phyloP scores from a whole-genome alignment of 2,888 invertebrate genomes.

The Cremastinae sp. region DNA sequence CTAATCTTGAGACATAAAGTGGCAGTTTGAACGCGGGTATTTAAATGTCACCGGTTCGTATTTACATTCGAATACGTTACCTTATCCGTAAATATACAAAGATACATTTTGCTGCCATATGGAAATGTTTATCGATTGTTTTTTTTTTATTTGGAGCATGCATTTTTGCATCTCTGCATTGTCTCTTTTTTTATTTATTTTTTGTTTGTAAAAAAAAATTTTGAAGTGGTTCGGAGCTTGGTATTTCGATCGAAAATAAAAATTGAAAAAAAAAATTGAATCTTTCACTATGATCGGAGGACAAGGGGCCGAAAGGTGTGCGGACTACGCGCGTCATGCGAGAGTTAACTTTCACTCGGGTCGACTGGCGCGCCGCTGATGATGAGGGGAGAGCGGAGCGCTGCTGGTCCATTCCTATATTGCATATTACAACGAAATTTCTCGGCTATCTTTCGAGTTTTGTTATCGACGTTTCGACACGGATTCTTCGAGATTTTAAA shows the following conservation, averaged over 20 bases:
- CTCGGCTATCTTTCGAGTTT: neutral
- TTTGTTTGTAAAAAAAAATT: no score
- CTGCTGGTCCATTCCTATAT: neutral
- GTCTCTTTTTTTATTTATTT: no score
- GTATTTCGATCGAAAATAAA: constrained; percentile 15
- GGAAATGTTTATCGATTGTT: no score
- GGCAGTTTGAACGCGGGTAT: constrained; percentile 1
- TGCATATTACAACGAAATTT: neutral
- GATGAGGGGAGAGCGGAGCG: no score
- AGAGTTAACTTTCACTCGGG: constrained; percentile 54
- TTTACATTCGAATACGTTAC: constrained; percentile 35
- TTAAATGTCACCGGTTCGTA: constrained; percentile 51
- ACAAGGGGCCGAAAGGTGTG: constrained; percentile 29
- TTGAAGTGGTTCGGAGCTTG: no score
- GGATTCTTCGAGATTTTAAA: no score
- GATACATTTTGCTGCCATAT: no score
- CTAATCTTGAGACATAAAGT: constrained; percentile 5
- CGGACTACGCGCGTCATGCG: constrained; percentile 27
- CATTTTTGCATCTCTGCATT: no score
- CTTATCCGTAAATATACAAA: neutral
- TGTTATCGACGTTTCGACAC: constrained; percentile 2
- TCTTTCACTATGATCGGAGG: constrained; percentile 34
- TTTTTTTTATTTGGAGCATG: no score
- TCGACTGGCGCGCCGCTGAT: constrained; percentile 22
- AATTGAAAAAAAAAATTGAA: constrained; percentile 5